Conservation (phyloP, 2,888 invertebrate genomes). For the Lasioglossum pauxillum region DNA sequence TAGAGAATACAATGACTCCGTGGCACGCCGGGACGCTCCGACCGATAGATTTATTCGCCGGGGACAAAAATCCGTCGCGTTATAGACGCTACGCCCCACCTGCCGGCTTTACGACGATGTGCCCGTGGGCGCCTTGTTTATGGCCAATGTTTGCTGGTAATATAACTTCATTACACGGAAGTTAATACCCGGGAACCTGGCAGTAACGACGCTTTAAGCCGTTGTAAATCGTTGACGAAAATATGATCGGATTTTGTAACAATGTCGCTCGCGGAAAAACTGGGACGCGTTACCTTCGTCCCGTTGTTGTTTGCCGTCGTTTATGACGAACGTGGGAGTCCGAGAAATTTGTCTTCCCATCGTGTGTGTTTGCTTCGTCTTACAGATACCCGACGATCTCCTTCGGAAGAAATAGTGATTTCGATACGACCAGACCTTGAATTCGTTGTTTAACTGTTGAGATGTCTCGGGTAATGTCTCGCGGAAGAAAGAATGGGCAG, state of each 20-base stretch:
- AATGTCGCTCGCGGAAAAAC: neutral
- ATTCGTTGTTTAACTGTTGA: neutral
- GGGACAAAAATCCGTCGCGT: slow-evolving; percentile 47
- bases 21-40: neutral
- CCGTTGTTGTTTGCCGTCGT: neutral
- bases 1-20: neutral
- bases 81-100: slow-evolving; percentile 43
- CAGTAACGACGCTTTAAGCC: neutral
- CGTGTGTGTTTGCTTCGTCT: neutral
- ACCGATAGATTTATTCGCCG: slow-evolving; percentile 39
- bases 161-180: slow-evolving; percentile 56
- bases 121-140: slow-evolving; percentile 77
- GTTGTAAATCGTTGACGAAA: slow-evolving; percentile 8
- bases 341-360: neutral
- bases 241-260: neutral
- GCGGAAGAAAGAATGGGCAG: too few species aligned
- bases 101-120: slow-evolving; percentile 77
- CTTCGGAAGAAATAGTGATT: neutral
- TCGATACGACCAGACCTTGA: neutral
- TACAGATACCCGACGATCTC: neutral
- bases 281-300: neutral
- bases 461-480: neutral
- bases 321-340: neutral
- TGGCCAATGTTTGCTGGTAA: slow-evolving; percentile 75
- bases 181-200: slow-evolving; percentile 40